Evolutionary conservation across 2,888 invertebrate genomes (phyloP).

Genomic region (Hydrotaea diabolus): DNA sequence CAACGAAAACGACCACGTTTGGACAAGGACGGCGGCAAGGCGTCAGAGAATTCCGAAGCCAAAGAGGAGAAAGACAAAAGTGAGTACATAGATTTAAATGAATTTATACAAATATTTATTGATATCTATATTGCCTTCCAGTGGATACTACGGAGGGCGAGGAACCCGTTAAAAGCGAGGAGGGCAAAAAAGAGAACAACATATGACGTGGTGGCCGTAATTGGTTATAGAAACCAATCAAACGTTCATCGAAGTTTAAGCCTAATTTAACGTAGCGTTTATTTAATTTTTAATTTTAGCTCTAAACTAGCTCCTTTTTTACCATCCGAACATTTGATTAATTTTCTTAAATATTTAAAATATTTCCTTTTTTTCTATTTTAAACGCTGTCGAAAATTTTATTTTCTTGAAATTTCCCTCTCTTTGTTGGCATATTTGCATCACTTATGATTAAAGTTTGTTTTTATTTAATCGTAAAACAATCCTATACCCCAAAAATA

Average conservation of each 20-base stretch:
- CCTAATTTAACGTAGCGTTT: constrained; percentile 71
- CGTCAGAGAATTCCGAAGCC: constrained; percentile 75
- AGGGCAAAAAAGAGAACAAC: constrained; percentile 78
- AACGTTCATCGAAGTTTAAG: constrained; percentile 78
- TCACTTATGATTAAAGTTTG: background rate
- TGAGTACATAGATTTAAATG: constrained; percentile 74
- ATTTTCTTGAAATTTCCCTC: background rate
- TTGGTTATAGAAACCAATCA: constrained; percentile 80
- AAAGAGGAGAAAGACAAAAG: constrained; percentile 86
- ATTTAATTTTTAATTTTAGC: constrained; percentile 48
- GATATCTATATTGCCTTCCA: constrained; percentile 73
- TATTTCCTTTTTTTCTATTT: too few relatives aligned
- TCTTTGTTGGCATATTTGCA: too few relatives aligned
- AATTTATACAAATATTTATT: too few relatives aligned
- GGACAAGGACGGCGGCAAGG: constrained; percentile 83
- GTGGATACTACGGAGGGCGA: constrained; percentile 84
- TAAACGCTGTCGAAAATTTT: background rate
- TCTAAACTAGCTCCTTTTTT: background rate
- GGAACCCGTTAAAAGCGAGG: constrained; percentile 71
- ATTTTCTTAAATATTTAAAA: background rate
- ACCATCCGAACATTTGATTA: background rate
- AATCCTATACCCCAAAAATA: background rate
- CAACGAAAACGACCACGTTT: constrained; percentile 88
- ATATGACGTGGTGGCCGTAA: constrained; percentile 79
- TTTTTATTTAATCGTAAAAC: background rate